These are phyloP conservation scores for Diaphora mendica DNA, from an alignment of 2,888 invertebrate genomes.

Conservation along the genomic window DNA sequence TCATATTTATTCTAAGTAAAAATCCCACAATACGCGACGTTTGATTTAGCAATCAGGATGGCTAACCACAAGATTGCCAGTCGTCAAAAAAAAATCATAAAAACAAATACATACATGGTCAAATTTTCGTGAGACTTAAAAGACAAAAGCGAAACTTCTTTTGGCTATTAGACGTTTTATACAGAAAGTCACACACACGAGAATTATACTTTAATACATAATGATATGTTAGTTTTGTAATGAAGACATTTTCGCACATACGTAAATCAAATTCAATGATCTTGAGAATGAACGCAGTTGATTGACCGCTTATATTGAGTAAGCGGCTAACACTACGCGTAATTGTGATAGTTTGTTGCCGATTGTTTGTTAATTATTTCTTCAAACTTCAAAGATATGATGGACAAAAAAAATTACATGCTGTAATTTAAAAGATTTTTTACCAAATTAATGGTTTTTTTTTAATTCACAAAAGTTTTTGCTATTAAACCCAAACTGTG, in stretches of 20 bases:
- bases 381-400: background rate
- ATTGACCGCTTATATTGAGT: constrained; percentile 18
- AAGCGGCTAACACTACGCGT: background rate
- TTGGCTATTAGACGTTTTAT: background rate
- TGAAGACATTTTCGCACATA: constrained; percentile 7
- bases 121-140: constrained; percentile 5
- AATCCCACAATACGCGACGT: no score
- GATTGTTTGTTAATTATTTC: background rate
- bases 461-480: background rate
- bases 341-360: constrained; percentile 4
- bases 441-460: no score
- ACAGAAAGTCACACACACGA: constrained; percentile 1
- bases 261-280: background rate
- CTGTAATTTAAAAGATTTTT: background rate
- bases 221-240: background rate
- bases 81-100: background rate
- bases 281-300: constrained; percentile 19
- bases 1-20: no score
- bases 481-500: background rate
- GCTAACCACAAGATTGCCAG: no score
- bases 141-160: constrained; percentile 6
- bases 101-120: constrained; percentile 2
- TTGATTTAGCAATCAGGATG: no score
- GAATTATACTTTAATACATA: background rate
- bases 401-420: background rate